Evolutionary conservation across 2,113 vertebrate genomes (phyloP).

Genomic region (Lipotes vexillifer): DNA sequence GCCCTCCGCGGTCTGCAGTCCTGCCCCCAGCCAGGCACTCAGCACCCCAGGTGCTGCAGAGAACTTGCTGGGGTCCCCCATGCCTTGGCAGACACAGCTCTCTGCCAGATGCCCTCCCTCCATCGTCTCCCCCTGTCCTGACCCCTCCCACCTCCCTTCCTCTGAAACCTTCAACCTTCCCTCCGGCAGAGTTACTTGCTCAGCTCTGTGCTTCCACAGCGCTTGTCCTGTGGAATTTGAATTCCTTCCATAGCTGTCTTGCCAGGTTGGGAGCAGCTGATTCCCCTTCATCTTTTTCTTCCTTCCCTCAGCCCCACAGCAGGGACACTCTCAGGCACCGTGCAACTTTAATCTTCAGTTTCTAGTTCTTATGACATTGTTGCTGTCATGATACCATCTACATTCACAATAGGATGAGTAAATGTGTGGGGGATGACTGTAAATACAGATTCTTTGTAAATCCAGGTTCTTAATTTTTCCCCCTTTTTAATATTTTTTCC

Average conservation of each 20-base stretch:
- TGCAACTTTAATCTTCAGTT: not conserved
- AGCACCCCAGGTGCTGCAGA: not conserved
- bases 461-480: not conserved
- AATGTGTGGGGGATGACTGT: not conserved
- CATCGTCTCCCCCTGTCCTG: not conserved
- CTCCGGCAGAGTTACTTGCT: not conserved
- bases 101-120: not conserved
- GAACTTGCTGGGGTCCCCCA: not conserved
- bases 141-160: not conserved
- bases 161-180: not conserved
- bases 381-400: not conserved
- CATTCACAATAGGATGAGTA: not conserved
- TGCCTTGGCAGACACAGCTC: not conserved
- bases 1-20: not conserved
- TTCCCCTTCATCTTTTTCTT: not conserved
- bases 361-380: not conserved
- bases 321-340: not conserved
- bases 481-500: not conserved
- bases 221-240: not conserved
- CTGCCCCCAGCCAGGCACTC: not conserved
- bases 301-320: not conserved
- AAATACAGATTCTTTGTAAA: no score
- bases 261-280: not conserved
- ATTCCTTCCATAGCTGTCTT: not conserved
- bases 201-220: not conserved